Percentiles rank a stretch among this genome's conserved stretches.
Conservation (phyloP, 53 echinoderm and acorn worm genomes). For the Mesocentrotus franciscanus region DNA sequence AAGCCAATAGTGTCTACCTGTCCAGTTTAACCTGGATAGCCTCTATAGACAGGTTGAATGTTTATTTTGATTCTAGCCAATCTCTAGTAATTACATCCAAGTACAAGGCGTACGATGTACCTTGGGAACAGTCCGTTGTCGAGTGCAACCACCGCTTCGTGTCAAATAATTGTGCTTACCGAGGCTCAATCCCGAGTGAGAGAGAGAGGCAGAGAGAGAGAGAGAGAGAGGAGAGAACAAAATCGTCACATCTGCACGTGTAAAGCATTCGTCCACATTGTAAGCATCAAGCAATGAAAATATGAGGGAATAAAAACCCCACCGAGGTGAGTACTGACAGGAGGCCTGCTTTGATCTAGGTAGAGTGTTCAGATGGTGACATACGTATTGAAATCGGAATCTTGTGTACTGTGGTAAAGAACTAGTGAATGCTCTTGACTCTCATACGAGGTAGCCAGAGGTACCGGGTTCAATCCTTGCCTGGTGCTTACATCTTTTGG, state of each 20-base stretch:
- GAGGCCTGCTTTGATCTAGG: neutral
- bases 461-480: too few relatives aligned
- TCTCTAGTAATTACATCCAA: too few relatives aligned
- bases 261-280: constrained; percentile 21
- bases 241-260: constrained; percentile 17
- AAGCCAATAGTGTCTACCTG: too few relatives aligned
- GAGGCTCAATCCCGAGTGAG: neutral
- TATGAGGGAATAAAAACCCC: neutral
- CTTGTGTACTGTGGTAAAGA: too few relatives aligned
- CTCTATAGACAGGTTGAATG: too few relatives aligned
- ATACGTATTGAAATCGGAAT: neutral
- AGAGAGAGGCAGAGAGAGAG: too few relatives aligned
- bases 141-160: neutral
- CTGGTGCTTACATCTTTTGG: too few relatives aligned
- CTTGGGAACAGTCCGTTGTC: constrained; percentile 11
- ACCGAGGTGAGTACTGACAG: neutral
- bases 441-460: too few relatives aligned
- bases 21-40: too few relatives aligned
- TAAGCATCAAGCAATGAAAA: neutral
- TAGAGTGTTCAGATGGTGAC: neutral
- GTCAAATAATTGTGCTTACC: constrained; percentile 12
- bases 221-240: neutral
- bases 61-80: too few relatives aligned
- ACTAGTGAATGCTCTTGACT: too few relatives aligned
- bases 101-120: neutral